Base-by-base conservation (phyloP, 2,888 invertebrate species). In the Scaptodrosophila latifasciaeformis region DNA sequence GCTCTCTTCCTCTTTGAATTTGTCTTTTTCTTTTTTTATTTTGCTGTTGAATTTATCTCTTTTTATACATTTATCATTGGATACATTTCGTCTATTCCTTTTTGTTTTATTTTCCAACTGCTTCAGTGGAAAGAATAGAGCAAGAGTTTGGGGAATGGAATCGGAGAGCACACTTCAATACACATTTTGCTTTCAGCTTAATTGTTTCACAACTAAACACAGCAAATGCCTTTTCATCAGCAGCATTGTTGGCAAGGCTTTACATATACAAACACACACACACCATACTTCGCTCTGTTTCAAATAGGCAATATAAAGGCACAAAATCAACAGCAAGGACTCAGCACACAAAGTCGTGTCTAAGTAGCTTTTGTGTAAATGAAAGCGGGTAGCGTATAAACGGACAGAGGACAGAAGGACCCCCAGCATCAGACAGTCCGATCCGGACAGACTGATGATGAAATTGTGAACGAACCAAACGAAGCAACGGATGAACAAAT, bases 121-220 rank as follows among this genome's bases (percentile, higher is more conserved):
- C n/a, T n/a, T n/a, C n/a, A n/a, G n/a, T n/a, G n/a, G n/a, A n/a
- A n/a, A n/a, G n/a, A n/a, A n/a, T n/a, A n/a, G n/a, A n/a, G n/a
- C n/a, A n/a, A n/a, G 24, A 24, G 24, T 24, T 24, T 3, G 24
- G 24, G 24, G 24, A 24, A 7, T 24, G 24, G 24, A 24, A 24
- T 5, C 24, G 3, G 24, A 24, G 24, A 7, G 37, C 37, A 37
- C 37, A 29, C 44, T 65, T 61, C 48, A 62, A 54, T 65, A 76
- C 74, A 76, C 60, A 72, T 64, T 74, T 74, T 74, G 74, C 74
- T 75, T 77, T 75, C 78, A 75, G 75, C 75, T 77, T 75, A 77
- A 74, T 75, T 75, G 75, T 75, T 75, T 76, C 70, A 67, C 69
- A 74, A 74, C 78, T 74, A 64, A 75, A 71, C 78, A 77, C 69